These are phyloP conservation scores for Galerucella nymphaeae DNA, from an alignment of 2,888 invertebrate genomes.

Conservation along the genomic window DNA sequence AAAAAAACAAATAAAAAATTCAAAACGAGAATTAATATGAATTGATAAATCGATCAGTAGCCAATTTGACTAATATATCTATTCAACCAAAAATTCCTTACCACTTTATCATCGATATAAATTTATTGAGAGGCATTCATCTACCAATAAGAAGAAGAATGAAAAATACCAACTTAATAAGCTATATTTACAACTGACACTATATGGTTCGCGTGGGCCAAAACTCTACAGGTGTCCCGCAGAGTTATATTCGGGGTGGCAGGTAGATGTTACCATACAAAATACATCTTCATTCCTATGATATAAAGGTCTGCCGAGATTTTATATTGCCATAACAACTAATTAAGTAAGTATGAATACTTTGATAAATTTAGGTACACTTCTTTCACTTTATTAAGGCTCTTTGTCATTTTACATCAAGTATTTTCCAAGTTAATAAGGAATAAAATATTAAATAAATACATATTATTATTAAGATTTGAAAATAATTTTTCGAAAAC, in stretches of 20 bases:
- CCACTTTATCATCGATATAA: constrained; percentile 12
- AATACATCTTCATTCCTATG: constrained; percentile 55
- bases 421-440: background rate
- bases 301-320: constrained; percentile 45
- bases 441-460: no score
- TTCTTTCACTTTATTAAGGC: constrained; percentile 6
- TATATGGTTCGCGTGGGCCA: constrained; percentile 60
- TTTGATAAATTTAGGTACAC: constrained; percentile 22
- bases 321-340: constrained; percentile 43
- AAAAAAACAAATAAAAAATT: no score
- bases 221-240: constrained; percentile 53
- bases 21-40: no score
- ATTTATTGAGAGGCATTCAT: constrained; percentile 45
- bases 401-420: background rate
- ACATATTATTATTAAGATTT: no score
- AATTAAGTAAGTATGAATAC: constrained; percentile 34
- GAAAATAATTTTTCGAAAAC: no score
- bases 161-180: constrained; percentile 56
- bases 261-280: constrained; percentile 57
- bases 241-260: constrained; percentile 53
- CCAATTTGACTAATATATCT: background rate
- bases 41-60: constrained; percentile 7
- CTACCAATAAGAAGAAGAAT: constrained; percentile 51
- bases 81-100: background rate
- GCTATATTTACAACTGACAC: constrained; percentile 59